Evolutionary conservation across 2,113 vertebrate species (phyloP).

Genomic region (Diadophis punctatus): DNA sequence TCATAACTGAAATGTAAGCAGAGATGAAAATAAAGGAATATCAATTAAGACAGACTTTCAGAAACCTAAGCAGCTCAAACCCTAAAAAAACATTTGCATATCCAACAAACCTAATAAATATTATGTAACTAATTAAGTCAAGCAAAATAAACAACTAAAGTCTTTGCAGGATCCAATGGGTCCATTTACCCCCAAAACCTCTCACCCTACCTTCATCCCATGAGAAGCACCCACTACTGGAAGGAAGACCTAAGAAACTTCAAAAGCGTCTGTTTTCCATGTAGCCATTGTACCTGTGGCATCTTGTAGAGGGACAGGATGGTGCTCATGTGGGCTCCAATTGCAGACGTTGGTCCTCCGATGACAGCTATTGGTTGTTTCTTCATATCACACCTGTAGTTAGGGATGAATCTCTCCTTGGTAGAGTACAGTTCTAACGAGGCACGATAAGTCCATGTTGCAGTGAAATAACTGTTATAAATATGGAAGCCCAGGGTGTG

Average conservation of each 20-base stretch:
- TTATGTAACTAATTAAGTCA: too few species aligned
- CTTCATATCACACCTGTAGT: not conserved
- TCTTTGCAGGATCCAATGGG: too few species aligned
- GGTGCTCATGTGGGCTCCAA: not conserved
- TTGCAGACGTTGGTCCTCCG: not conserved
- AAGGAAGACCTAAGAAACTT: too few species aligned
- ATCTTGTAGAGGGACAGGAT: not conserved
- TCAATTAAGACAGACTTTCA: too few species aligned
- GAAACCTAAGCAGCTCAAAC: too few species aligned
- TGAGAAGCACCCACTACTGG: too few species aligned
- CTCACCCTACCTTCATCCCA: too few species aligned
- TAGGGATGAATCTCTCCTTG: not conserved
- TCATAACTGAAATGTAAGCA: too few species aligned
- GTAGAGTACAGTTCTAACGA: slow-evolving; percentile 2
- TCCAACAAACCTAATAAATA: too few species aligned
- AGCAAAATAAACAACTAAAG: not conserved
- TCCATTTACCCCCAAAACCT: too few species aligned
- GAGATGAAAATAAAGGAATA: not conserved
- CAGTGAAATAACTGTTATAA: not conserved
- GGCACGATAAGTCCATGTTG: not conserved
- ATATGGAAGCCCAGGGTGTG: slow-evolving; percentile 13
- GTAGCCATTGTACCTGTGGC: not conserved
- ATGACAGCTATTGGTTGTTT: not conserved
- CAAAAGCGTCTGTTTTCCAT: not conserved
- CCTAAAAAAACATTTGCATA: too few species aligned